Conservation (phyloP, 2,888 invertebrate species). For the Ypsolopha sequella region DNA sequence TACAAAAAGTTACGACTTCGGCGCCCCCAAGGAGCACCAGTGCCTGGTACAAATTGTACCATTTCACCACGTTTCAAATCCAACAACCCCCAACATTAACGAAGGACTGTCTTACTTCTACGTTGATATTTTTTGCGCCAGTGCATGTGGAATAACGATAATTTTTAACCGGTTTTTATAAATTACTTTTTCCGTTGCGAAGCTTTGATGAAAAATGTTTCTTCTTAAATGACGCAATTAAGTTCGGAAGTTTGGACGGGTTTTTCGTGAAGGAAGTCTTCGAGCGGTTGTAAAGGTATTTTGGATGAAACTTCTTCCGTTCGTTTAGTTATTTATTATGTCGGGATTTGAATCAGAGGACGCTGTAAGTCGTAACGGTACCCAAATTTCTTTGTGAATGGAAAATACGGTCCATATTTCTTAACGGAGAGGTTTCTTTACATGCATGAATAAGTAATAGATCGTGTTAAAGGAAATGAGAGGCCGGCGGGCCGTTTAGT, state of each 20-base stretch:
- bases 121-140: no score
- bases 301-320: no score
- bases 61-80: neutral
- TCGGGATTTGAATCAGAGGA: neutral
- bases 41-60: conserved; percentile 10
- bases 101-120: no score
- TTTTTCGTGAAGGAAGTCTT: no score
- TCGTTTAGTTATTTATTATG: no score
- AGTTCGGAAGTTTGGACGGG: no score
- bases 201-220: no score
- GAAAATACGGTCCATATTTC: conserved; percentile 9
- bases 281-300: no score
- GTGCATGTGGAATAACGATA: no score
- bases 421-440: conserved; percentile 8
- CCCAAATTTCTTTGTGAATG: conserved; percentile 2
- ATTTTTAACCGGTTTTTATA: no score
- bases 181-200: no score
- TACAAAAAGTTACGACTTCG: conserved; percentile 33
- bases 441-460: conserved; percentile 39
- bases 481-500: conserved; percentile 31
- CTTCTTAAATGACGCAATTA: no score
- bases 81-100: neutral
- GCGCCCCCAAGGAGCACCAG: conserved; percentile 16
- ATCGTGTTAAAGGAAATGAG: conserved; percentile 37
- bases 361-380: neutral